Evolutionary conservation across 35 echinoderm and acorn worm genomes (phyloP).

Genomic region (Chiridota heheva): DNA sequence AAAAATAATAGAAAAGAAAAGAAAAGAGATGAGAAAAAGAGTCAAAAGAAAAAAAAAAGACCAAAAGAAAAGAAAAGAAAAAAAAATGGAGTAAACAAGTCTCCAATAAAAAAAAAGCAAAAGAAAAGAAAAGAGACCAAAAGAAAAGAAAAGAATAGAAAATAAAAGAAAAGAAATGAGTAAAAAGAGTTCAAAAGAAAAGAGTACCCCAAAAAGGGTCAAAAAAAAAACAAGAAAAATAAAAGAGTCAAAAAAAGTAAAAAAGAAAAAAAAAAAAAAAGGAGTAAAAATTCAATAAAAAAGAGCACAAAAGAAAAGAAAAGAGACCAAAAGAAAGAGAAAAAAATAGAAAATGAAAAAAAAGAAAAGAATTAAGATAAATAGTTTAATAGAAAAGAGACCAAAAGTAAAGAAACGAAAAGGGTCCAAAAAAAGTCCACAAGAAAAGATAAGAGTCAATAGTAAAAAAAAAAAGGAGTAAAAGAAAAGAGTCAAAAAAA

Average conservation of each 20-base stretch:
- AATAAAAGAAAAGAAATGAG: no score
- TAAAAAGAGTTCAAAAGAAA: no score
- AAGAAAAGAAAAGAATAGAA: no score
- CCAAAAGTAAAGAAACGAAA: not conserved
- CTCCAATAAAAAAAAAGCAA: not conserved
- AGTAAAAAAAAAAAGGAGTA: not conserved
- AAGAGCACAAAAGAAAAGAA: no score
- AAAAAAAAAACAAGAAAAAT: not conserved
- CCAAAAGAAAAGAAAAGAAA: no score
- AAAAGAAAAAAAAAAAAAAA: slow-evolving; percentile 9
- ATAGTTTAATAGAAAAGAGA: not conserved
- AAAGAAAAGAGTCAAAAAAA: not conserved
- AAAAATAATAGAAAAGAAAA: not conserved
- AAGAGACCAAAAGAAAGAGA: no score
- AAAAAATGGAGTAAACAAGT: not conserved
- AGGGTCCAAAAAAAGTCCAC: not conserved
- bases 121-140: no score
- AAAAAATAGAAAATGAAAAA: no score
- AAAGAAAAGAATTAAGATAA: not conserved
- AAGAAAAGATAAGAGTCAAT: not conserved
- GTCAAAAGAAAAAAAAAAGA: not conserved
- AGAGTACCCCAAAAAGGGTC: not conserved
- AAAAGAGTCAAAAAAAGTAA: not conserved
- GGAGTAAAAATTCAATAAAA: not conserved
- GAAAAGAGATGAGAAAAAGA: slow-evolving; percentile 1